These are phyloP conservation scores for Rosalia funebris DNA, from an alignment of 2,888 invertebrate species.

Conservation along the genomic window DNA sequence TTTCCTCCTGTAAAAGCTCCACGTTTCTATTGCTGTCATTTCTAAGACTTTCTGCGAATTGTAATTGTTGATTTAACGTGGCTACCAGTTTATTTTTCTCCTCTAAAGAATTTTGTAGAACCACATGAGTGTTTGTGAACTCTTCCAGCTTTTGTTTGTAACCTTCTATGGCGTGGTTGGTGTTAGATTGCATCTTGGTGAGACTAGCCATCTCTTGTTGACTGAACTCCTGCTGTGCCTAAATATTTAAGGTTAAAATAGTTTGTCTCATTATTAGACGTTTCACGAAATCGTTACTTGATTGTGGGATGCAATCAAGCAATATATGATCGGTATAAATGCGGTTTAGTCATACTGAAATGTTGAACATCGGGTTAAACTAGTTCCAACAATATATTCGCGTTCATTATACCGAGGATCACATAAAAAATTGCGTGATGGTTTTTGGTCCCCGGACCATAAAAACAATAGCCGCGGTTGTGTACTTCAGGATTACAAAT, in stretches of 20 bases:
- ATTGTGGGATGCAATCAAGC: too few species aligned
- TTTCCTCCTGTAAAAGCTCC: slow-evolving; percentile 47
- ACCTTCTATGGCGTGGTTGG: slow-evolving; percentile 31
- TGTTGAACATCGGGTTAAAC: too few species aligned
- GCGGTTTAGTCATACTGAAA: too few species aligned
- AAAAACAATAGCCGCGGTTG: too few species aligned
- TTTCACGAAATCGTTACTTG: too few species aligned
- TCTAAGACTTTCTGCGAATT: slow-evolving; percentile 38
- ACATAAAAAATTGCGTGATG: too few species aligned
- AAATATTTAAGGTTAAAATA: not conserved
- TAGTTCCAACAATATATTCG: too few species aligned
- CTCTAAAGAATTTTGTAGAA: slow-evolving; percentile 38
- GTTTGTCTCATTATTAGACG: not conserved
- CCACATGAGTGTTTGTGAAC: slow-evolving; percentile 24
- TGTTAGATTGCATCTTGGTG: slow-evolving; percentile 34
- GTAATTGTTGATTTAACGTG: slow-evolving; percentile 41
- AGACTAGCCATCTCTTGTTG: slow-evolving; percentile 29
- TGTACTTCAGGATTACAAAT: too few species aligned
- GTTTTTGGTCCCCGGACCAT: too few species aligned
- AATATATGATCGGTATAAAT: too few species aligned
- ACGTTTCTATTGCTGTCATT: slow-evolving; percentile 51
- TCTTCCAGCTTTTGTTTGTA: slow-evolving; percentile 39
- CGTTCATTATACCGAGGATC: too few species aligned
- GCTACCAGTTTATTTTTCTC: slow-evolving; percentile 41
- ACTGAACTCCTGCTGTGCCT: slow-evolving; percentile 8